phyloP scores from a whole-genome alignment of 2,113 vertebrate genomes.

The Peucedramus taeniatus region DNA sequence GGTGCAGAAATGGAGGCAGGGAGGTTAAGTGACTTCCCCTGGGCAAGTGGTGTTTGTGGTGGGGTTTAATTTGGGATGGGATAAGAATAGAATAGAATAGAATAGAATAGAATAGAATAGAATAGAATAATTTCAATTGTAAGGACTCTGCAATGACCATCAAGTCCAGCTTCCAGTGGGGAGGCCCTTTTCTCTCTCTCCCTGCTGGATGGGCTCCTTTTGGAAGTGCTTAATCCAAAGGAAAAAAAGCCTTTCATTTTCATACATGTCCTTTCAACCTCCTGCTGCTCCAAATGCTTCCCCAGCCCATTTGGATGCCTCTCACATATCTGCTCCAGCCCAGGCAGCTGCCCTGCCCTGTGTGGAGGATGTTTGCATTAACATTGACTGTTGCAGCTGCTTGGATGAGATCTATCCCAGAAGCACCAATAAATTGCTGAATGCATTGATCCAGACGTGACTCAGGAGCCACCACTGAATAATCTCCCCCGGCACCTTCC shows the following conservation, averaged over 20 bases:
- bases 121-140: background rate
- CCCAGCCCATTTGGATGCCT: background rate
- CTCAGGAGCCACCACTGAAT: slow-evolving; percentile 34
- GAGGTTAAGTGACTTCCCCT: slow-evolving; percentile 13
- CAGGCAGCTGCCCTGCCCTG: background rate
- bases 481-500: slow-evolving; percentile 3
- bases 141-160: background rate
- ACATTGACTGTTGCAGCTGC: background rate
- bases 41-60: background rate
- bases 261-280: background rate
- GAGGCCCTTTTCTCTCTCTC: background rate
- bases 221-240: background rate
- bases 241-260: background rate
- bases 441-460: background rate
- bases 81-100: background rate
- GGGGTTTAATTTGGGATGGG: background rate
- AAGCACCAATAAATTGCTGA: slow-evolving; percentile 3
- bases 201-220: background rate
- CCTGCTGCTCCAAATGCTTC: background rate
- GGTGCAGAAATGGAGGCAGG: background rate
- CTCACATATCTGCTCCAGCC: background rate
- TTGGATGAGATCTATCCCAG: background rate
- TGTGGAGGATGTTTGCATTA: background rate
- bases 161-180: background rate
- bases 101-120: background rate